phyloP scores from a whole-genome alignment of 2,113 vertebrate species.

The Perca fluviatilis region DNA sequence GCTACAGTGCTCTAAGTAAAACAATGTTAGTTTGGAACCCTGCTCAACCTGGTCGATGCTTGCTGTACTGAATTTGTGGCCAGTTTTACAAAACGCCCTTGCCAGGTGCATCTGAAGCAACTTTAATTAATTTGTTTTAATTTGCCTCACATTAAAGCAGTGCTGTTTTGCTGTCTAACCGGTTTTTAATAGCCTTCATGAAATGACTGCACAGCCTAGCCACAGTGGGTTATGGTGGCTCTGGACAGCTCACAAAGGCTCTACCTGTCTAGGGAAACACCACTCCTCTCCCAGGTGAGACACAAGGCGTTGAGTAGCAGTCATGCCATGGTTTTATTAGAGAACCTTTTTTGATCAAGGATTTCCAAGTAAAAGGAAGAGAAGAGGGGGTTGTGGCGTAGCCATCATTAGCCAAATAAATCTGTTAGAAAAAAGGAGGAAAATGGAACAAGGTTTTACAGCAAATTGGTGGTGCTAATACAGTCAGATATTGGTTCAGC shows the following conservation, averaged over 20 bases:
- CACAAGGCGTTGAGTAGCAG: background rate
- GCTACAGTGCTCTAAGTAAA: too few relatives aligned
- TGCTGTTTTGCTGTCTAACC: background rate
- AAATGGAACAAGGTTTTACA: too few relatives aligned
- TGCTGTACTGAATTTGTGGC: background rate
- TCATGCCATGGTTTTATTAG: constrained; percentile 28
- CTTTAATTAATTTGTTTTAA: constrained; percentile 41
- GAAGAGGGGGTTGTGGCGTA: background rate
- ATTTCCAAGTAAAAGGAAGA: constrained; percentile 9
- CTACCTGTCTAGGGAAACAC: constrained; percentile 20
- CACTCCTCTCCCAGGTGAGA: constrained; percentile 8
- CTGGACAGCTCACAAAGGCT: constrained; percentile 21
- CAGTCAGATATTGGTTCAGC: too few relatives aligned
- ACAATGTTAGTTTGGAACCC: too few relatives aligned
- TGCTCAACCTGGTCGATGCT: background rate
- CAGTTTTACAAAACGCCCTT: background rate
- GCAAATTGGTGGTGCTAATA: too few relatives aligned
- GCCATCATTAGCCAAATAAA: constrained; percentile 12
- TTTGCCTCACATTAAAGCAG: constrained; percentile 28
- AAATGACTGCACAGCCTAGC: constrained; percentile 33
- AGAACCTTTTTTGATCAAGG: constrained; percentile 45
- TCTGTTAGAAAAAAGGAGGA: background rate
- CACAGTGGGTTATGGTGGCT: constrained; percentile 7
- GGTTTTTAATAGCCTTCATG: constrained; percentile 17
- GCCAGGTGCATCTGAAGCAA: background rate